Evolutionary conservation across 23 tunicate genomes (phyloP).

Genomic region (Styela clava): DNA sequence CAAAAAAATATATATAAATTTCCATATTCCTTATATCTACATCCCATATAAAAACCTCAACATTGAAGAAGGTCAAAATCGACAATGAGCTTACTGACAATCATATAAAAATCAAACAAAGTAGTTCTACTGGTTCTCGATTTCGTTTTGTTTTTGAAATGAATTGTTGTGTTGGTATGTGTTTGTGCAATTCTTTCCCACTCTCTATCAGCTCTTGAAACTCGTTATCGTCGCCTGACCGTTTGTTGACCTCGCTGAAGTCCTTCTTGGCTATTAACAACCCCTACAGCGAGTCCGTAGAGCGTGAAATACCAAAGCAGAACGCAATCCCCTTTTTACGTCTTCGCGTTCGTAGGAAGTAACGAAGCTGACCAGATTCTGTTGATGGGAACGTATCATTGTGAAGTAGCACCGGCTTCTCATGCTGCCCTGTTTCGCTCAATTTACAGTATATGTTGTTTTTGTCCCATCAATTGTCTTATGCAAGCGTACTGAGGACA

Average conservation of each 20-base stretch:
- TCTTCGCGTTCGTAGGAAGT: not conserved
- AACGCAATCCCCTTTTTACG: conserved; percentile 31
- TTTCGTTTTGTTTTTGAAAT: not conserved
- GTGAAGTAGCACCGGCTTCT: not conserved
- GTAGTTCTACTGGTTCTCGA: no score
- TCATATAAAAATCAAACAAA: no score
- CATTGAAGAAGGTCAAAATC: no score
- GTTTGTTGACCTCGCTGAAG: conserved; percentile 33
- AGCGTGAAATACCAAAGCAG: conserved; percentile 37
- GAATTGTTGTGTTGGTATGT: conserved; percentile 34
- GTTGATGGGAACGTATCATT: conserved; percentile 7
- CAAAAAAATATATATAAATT: no score
- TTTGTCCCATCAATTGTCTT: conserved; percentile 1
- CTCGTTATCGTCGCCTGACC: conserved; percentile 45
- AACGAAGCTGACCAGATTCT: not conserved
- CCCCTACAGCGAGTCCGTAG: conserved; percentile 32
- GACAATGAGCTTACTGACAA: no score
- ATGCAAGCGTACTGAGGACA: not conserved
- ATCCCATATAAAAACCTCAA: no score
- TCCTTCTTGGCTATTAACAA: conserved; percentile 32
- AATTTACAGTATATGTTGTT: conserved; percentile 25
- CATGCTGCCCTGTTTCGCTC: conserved; percentile 30
- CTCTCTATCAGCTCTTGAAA: conserved; percentile 30
- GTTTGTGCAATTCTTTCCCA: conserved; percentile 39
- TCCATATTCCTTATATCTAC: no score